These are phyloP conservation scores for Strix uralensis DNA, from an alignment of 2,113 vertebrate genomes.

Conservation along the genomic window DNA sequence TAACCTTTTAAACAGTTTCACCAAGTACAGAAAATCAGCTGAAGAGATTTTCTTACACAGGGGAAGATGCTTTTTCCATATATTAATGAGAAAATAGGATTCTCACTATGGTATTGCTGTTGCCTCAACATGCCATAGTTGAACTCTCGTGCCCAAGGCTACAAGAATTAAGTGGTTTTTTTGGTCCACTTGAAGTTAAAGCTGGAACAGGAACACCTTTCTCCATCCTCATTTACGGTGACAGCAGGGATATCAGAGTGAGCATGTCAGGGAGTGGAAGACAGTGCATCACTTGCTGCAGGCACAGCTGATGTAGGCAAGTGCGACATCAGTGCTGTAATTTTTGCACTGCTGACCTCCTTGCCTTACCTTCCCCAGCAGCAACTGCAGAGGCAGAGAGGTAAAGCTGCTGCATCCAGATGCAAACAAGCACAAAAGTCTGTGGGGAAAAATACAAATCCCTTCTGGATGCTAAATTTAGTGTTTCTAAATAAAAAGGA, in stretches of 20 bases:
- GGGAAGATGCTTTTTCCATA: neutral
- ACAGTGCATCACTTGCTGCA: rapidly evolving
- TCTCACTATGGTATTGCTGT: neutral
- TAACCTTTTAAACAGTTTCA: neutral
- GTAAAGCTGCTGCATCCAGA: neutral
- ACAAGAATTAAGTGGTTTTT: neutral
- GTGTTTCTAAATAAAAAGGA: neutral
- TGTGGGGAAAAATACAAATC: neutral
- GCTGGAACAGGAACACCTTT: neutral
- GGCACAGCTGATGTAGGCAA: neutral
- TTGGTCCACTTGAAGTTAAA: neutral
- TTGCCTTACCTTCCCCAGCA: rapidly evolving
- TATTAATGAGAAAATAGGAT: neutral
- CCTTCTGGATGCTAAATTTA: neutral
- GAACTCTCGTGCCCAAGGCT: neutral
- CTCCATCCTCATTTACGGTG: neutral
- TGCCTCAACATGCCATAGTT: neutral
- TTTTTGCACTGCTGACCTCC: neutral
- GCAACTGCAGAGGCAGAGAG: rapidly evolving
- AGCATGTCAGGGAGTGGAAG: neutral
- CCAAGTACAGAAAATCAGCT: neutral
- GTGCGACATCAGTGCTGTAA: neutral
- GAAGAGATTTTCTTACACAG: neutral
- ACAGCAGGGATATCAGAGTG: neutral
- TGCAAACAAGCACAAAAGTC: neutral